Evolutionary conservation across 2,888 invertebrate genomes (phyloP).

Genomic region (Parnassius smintheus): DNA sequence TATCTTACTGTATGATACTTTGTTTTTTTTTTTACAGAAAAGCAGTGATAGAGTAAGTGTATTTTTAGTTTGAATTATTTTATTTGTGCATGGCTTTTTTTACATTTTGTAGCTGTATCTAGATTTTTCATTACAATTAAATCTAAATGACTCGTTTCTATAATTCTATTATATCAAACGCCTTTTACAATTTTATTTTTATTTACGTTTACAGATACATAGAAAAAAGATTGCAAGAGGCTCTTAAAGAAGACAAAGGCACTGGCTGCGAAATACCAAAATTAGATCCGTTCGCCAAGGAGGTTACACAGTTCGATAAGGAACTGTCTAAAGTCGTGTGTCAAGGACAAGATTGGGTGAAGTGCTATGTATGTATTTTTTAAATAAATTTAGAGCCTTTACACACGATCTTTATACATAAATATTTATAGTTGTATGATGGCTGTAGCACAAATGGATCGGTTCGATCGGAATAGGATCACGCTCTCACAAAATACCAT

Average conservation of each 20-base stretch:
- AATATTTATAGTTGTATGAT: no score
- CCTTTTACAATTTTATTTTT: background rate
- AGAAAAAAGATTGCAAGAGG: constrained; percentile 55
- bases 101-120: background rate
- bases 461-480: no score
- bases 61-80: constrained; percentile 12
- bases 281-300: constrained; percentile 80
- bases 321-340: constrained; percentile 84
- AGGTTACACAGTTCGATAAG: constrained; percentile 87
- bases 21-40: constrained; percentile 55
- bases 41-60: constrained; percentile 60
- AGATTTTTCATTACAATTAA: background rate
- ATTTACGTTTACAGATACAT: constrained; percentile 47
- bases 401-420: no score
- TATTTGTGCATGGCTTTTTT: background rate
- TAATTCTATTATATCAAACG: background rate
- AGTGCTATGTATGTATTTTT: constrained; percentile 82
- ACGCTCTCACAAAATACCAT: no score
- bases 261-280: constrained; percentile 70
- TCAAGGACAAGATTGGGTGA: constrained; percentile 87
- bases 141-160: no score
- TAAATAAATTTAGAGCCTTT: no score
- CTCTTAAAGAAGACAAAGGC: constrained; percentile 60
- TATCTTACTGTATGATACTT: background rate
- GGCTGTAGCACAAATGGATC: no score